Conservation (phyloP, 1,140 invertebrate genomes). For the Mercenaria mercenaria region DNA sequence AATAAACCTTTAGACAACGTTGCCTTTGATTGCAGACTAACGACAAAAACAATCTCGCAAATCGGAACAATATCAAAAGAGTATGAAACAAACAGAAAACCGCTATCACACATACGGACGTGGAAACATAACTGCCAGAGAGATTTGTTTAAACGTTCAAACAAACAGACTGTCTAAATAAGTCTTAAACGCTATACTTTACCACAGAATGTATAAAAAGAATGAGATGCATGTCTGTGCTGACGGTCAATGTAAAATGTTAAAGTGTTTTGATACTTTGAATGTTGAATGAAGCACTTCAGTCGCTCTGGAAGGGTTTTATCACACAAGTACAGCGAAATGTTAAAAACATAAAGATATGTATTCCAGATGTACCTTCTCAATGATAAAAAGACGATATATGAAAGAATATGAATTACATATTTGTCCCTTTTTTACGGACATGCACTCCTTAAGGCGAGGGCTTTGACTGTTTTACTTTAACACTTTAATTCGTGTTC, state of each 20-base stretch:
- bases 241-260: neutral
- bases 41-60: constrained; percentile 42
- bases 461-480: too few species aligned
- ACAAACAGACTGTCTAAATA: constrained; percentile 43
- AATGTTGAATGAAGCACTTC: too few species aligned
- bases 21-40: constrained; percentile 40
- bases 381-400: too few species aligned
- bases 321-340: too few species aligned
- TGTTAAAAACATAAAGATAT: too few species aligned
- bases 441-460: too few species aligned
- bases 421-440: too few species aligned
- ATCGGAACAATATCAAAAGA: constrained; percentile 50
- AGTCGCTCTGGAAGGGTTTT: too few species aligned
- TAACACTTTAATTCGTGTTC: too few species aligned
- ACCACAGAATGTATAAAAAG: neutral
- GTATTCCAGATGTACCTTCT: too few species aligned
- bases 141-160: constrained; percentile 34
- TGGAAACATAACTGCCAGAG: neutral
- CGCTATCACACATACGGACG: neutral
- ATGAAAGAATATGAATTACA: too few species aligned
- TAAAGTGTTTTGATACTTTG: too few species aligned
- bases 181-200: constrained; percentile 6
- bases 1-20: constrained; percentile 34
- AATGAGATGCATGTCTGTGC: neutral
- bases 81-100: constrained; percentile 30